phyloP scores from a whole-genome alignment of 2,888 invertebrate species.

The Tethea ocularis region DNA sequence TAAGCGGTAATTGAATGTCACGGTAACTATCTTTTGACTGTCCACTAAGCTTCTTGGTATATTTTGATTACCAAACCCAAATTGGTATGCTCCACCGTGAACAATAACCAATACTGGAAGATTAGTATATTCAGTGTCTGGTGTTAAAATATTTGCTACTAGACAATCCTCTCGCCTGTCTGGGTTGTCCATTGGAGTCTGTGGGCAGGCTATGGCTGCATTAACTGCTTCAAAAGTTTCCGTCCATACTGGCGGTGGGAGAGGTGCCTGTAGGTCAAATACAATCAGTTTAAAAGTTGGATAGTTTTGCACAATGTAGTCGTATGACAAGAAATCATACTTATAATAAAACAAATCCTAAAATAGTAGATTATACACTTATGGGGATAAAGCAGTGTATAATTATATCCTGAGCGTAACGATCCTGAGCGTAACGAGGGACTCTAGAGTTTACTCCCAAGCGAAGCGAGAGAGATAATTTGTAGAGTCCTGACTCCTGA shows the following conservation, averaged over 20 bases:
- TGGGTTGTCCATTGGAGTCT: slow-evolving; percentile 15
- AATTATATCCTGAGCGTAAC: too few species aligned
- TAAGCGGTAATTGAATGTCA: slow-evolving; percentile 60
- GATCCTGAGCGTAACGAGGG: too few species aligned
- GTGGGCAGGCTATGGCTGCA: slow-evolving; percentile 42
- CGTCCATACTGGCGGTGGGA: slow-evolving; percentile 45
- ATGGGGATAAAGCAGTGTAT: too few species aligned
- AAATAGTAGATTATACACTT: too few species aligned
- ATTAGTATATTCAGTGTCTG: slow-evolving; percentile 42
- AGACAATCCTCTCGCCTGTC: slow-evolving; percentile 58
- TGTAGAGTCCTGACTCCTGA: too few species aligned
- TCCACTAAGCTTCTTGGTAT: slow-evolving; percentile 41
- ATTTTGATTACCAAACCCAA: slow-evolving; percentile 50
- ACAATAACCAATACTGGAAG: slow-evolving; percentile 66
- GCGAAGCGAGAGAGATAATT: too few species aligned
- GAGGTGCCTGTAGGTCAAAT: slow-evolving; percentile 38
- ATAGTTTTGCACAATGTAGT: background rate
- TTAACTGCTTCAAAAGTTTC: slow-evolving; percentile 42
- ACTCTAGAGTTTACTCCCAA: too few species aligned
- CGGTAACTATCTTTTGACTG: slow-evolving; percentile 45
- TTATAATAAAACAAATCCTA: too few species aligned
- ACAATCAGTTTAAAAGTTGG: slow-evolving; percentile 8
- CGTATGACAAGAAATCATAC: too few species aligned
- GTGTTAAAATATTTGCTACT: slow-evolving; percentile 58
- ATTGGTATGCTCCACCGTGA: slow-evolving; percentile 69